A percentile compares a stretch with the other conserved stretches of the same genome.
These are phyloP conservation scores for Oncorhynchus kisutch DNA, from an alignment of 2,113 vertebrate species.

Conservation along the genomic window DNA sequence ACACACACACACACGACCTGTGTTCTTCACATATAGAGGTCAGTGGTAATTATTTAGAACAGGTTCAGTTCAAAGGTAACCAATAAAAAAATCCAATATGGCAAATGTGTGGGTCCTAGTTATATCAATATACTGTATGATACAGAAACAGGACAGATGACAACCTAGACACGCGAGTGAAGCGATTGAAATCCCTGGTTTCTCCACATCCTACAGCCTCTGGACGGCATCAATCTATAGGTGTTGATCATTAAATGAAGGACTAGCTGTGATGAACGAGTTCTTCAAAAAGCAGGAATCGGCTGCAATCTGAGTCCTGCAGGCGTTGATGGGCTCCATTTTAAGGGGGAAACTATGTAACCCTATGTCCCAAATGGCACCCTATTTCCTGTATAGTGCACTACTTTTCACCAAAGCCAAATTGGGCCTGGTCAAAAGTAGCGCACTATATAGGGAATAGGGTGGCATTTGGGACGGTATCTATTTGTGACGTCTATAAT, in stretches of 20 bases:
- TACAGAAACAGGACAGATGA: constrained; percentile 78
- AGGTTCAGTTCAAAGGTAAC: constrained; percentile 85
- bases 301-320: constrained; percentile 57
- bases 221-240: constrained; percentile 70
- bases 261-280: constrained; percentile 71
- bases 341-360: constrained; percentile 64
- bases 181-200: constrained; percentile 68
- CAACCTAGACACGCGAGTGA: constrained; percentile 85
- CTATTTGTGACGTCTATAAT: constrained; percentile 55
- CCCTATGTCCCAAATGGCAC: not conserved
- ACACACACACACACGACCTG: constrained; percentile 21
- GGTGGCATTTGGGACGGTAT: no score
- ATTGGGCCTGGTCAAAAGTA: no score
- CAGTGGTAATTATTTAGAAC: constrained; percentile 82
- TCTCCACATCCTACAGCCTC: constrained; percentile 53
- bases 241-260: constrained; percentile 76
- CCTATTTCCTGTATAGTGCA: no score
- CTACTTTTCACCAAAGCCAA: no score
- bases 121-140: constrained; percentile 75
- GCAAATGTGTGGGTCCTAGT: constrained; percentile 78
- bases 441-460: no score
- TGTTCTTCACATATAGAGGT: constrained; percentile 79
- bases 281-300: constrained; percentile 72
- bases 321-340: constrained; percentile 60
- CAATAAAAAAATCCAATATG: constrained; percentile 86